Evolutionary conservation across 2,113 vertebrate species (phyloP), one percentile per base, ranked within the genome.

Genomic region (Labeo rohita): DNA sequence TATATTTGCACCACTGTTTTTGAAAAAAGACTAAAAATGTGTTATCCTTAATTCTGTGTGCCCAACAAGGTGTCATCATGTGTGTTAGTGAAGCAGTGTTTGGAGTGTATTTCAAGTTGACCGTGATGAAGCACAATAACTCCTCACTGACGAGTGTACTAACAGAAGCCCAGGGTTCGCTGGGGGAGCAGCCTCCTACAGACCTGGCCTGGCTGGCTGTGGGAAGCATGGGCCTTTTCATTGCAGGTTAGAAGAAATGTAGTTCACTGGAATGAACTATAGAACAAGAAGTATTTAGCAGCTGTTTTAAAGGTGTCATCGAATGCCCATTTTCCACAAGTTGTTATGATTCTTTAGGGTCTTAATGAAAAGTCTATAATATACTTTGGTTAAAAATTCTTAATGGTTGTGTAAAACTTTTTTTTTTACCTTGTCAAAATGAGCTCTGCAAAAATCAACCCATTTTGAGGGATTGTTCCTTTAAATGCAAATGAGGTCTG

Each of bases 71-170:
- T 4, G 56, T 94, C 70, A 90, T 94, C 91, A 98, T 98, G 97
- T 93, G 95, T 0, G 74, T 96, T 89, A 99, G 97, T 89, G 94
- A 95, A 34, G 91, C 92, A 0, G 82, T 94, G 0, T 97, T 98
- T 12, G 97, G 97, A 0, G 85, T 96, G 73, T 99, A 98, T 90
- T 99, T 98, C 92, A 95, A 94, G 93, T 84, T 98, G 83, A 83
- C 90, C 2, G 81, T 91, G 0, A n/a, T 91, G 0, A n/a, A 45
- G 21, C 87, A 78, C 5, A 23, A 61, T 90, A 93, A 95, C 87
- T 83, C 94, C 50, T 93, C 94, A 0, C 76, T 90, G 3, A 47
- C 59, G 39, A 11, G 23, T 23, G 1, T 85, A 61, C 23, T 81
- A 43, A 7, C 91, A 18, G 78, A 15, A 0, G 50, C 73, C 0